Evolutionary conservation across 2,797 vertebrate genomes (phyloP).

Genomic region (Arrhamphus sclerolepis): DNA sequence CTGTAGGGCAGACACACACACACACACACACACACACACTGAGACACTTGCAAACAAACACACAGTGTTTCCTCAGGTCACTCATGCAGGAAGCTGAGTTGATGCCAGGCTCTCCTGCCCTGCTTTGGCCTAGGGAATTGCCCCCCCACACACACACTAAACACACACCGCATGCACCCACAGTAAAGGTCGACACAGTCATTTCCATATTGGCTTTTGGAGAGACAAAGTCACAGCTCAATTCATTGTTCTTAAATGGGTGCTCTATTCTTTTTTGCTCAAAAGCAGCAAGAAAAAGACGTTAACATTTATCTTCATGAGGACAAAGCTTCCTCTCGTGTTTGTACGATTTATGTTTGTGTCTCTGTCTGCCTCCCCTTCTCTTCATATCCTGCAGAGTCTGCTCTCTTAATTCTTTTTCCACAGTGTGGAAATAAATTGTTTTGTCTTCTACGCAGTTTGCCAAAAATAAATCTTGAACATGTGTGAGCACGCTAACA

Average conservation of each 20-base stretch:
- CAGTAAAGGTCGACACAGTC: constrained; percentile 39
- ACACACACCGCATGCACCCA: constrained; percentile 14
- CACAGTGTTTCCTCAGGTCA: constrained; percentile 69
- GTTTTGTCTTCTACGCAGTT: not conserved
- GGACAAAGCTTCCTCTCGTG: constrained; percentile 19
- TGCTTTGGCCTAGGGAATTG: constrained; percentile 67
- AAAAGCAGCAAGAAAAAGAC: constrained; percentile 9
- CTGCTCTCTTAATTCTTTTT: not conserved
- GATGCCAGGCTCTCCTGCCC: constrained; percentile 76
- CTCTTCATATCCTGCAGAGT: constrained; percentile 1
- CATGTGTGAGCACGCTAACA: not conserved
- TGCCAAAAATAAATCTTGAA: not conserved
- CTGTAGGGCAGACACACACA: constrained; percentile 55
- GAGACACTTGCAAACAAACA: constrained; percentile 24
- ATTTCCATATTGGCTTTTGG: constrained; percentile 43
- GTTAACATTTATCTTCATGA: constrained; percentile 5
- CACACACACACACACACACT: constrained; percentile 11
- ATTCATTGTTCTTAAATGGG: constrained; percentile 13
- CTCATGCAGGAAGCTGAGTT: constrained; percentile 68
- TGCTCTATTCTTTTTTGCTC: constrained; percentile 15
- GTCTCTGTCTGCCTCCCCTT: constrained; percentile 33
- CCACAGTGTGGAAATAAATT: not conserved
- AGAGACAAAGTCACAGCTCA: constrained; percentile 23
- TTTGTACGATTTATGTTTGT: constrained; percentile 30
- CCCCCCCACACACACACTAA: constrained; percentile 21